Base-by-base conservation (phyloP, 2,113 vertebrate genomes). In the Delphinus delphis region DNA sequence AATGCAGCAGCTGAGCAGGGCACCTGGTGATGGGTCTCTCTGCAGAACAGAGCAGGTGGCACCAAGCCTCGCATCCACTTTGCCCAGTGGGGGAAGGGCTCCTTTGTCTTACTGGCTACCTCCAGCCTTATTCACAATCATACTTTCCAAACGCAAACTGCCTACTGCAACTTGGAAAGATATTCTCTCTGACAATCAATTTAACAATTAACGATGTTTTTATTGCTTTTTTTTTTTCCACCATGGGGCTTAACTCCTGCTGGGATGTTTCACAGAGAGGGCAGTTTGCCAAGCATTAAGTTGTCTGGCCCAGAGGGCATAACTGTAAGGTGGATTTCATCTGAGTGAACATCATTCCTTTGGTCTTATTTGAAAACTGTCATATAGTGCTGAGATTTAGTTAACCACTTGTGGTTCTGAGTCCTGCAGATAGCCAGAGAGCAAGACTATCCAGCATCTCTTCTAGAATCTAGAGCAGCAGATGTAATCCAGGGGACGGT, bases 211-310 rank as follows among this genome's bases (percentile, higher is more conserved):
- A 94, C 55, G 33, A 62, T 91, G 93, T 97, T 90, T 95, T 97
- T 94, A 86, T 97, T 98, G 79, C 5, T 17, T 94, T 96, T 97
- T 97, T 97, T 96, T 92, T 89, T 84, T 87, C 71, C 83, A 93
- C 76, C 58, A 80, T 90, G 90, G 77, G 95, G 88, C 95, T 98
- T 86, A 91, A 79, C 76, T 92, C 97, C 97, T 97, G 93, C 97
- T 94, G 95, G 81, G 93, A 76, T 93, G 85, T 95, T 97, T 97
- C 95, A 92, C 44, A 96, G 92, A 86, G 92, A 97, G 92, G 97
- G 96, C 92, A 96, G 96, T 96, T 88, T 98, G 97, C 97, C 97
- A 97, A 97, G 91, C 89, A 95, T 97, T 98, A 96, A 97, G 93
- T 96, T 88, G 95, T 92, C 96, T 95, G 91, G 95, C 96, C 93